These are phyloP conservation scores for Philopedon plagiatum DNA, from an alignment of 2,888 invertebrate genomes.

Conservation along the genomic window DNA sequence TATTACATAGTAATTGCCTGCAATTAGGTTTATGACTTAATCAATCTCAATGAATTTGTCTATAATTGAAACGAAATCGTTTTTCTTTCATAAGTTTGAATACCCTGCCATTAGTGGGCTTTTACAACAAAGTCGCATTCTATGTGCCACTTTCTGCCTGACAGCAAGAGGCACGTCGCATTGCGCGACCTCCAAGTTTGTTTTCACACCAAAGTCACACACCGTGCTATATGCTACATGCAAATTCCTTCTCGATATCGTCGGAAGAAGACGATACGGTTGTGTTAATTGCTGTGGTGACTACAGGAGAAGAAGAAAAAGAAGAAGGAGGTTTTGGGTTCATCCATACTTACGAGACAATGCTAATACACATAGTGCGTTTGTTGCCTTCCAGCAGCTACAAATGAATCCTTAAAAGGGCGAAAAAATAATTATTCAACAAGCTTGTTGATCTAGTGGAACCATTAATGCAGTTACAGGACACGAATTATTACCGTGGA, in stretches of 20 bases:
- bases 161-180: too few species aligned
- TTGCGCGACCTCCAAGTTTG: neutral
- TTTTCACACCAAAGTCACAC: neutral
- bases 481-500: slow-evolving; percentile 43
- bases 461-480: slow-evolving; percentile 40
- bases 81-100: too few species aligned
- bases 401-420: slow-evolving; percentile 33
- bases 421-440: slow-evolving; percentile 20
- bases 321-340: neutral
- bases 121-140: too few species aligned
- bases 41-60: too few species aligned
- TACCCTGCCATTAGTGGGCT: too few species aligned
- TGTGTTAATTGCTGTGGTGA: slow-evolving; percentile 15
- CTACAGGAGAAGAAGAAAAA: slow-evolving; percentile 21
- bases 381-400: slow-evolving; percentile 33
- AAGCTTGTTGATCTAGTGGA: slow-evolving; percentile 43
- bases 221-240: neutral
- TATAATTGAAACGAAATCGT: too few species aligned
- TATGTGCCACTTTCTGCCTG: too few species aligned
- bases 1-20: too few species aligned
- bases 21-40: too few species aligned
- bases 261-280: slow-evolving; percentile 20
- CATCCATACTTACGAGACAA: slow-evolving; percentile 28
- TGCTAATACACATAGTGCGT: slow-evolving; percentile 31
- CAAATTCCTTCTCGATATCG: neutral